Base-by-base conservation (phyloP, 1,140 invertebrate genomes). In the Drosophila lacteicornis region DNA sequence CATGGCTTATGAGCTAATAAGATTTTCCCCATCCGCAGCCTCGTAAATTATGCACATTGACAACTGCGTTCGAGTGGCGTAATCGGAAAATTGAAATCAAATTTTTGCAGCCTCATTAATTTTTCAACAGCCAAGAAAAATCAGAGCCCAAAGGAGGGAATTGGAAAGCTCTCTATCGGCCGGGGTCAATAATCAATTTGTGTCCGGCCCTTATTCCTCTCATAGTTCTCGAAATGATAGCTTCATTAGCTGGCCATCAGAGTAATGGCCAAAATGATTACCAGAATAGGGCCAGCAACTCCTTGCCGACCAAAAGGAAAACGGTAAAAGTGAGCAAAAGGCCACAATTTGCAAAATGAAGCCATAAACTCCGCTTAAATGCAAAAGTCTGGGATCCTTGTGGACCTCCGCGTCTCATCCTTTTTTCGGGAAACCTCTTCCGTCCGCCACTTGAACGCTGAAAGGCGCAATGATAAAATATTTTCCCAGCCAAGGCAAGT, bases 391-490 rank as follows among this genome's bases (percentile, higher is more conserved):
- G 38, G 51, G 42, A 53, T 46, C 58, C 45, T 58, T 12, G 13
- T 22, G 67, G 47, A 19, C 62, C 40, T 45, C 22, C 46, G 19
- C 46, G n/a, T 11, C 27, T 38, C 49, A 42, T 33, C 40, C 30
- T 13, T n/a, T 33, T 58, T 30, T 50, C 25, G 46, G 46, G 17
- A 25, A 42, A 27, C 40, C 56, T 36, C 63, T 78, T 61, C 70
- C 75, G 62, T 55, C 51, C 59, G 78, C 80, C 84, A 80, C 80
- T 87, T 88, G 84, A 87, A 73, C 80, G 84, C 77, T 74, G 79
- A 85, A 90, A 90, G 79, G 85, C 81, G 75, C 81, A 91, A 91
- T 88, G 85, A 85, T 91, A 90, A 90, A 90, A 90, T 90, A 91
- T 90, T 91, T 91, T 74, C 73, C 75, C 45, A 57, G 43, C 49